Percentiles rank a stretch among this genome's conserved stretches.
phyloP scores from a whole-genome alignment of 2,888 invertebrate genomes.

The Pasiphila rectangulata region DNA sequence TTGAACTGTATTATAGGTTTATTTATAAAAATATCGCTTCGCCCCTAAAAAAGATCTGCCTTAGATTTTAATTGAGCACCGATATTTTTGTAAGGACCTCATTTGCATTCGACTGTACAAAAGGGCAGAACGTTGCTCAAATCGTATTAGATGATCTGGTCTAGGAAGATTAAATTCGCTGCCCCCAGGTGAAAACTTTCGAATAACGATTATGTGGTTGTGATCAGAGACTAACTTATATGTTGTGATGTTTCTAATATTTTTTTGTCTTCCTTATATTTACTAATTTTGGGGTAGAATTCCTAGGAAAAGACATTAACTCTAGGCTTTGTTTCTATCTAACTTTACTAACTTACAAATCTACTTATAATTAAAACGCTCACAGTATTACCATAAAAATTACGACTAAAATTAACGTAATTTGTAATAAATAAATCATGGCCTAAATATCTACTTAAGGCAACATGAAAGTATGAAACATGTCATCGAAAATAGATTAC shows the following conservation, averaged over 20 bases:
- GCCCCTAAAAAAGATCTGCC: not conserved
- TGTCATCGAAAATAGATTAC: constrained; percentile 1
- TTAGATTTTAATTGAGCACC: not conserved
- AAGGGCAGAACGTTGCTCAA: constrained; percentile 70
- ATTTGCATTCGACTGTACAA: not conserved
- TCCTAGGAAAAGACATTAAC: constrained; percentile 76
- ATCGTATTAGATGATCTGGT: constrained; percentile 32
- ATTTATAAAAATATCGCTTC: not conserved
- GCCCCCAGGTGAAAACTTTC: constrained; percentile 50
- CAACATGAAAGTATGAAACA: not conserved
- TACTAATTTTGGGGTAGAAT: constrained; percentile 71
- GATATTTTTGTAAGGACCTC: not conserved
- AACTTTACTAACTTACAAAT: constrained; percentile 44
- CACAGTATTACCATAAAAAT: constrained; percentile 23
- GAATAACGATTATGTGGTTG: constrained; percentile 66
- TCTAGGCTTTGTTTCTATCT: constrained; percentile 39
- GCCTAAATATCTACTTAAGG: not conserved
- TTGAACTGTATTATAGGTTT: constrained; percentile 51
- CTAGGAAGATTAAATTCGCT: constrained; percentile 37
- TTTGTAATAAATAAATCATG: not conserved
- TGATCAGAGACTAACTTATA: no score
- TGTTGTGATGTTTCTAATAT: constrained; percentile 65
- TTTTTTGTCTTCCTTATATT: constrained; percentile 67
- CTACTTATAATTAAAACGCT: constrained; percentile 48
- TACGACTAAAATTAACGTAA: not conserved